Conservation (phyloP, 2,797 vertebrate genomes). For the Propithecus deckenii region DNA sequence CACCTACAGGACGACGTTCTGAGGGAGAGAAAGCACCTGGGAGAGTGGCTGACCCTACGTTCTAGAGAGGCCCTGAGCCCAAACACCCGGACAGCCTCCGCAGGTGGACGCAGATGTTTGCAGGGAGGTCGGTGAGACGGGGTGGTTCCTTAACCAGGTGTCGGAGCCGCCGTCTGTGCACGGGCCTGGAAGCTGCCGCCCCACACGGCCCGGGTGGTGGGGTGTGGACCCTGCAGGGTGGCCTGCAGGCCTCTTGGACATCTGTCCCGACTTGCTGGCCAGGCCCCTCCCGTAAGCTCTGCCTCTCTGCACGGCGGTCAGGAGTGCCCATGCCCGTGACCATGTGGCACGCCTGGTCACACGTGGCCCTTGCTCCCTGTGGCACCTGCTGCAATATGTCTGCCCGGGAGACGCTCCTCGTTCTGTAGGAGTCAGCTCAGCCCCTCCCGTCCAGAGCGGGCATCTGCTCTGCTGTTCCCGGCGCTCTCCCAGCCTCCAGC, state of each 20-base stretch:
- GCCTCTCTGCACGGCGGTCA: no score
- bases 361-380: fast-evolving
- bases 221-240: fast-evolving
- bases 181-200: not conserved
- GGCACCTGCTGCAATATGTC: not conserved
- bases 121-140: no score
- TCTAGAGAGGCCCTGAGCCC: not conserved
- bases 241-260: no score
- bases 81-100: no score
- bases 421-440: no score
- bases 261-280: not conserved
- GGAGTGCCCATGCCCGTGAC: fast-evolving
- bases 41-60: fast-evolving
- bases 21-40: fast-evolving
- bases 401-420: fast-evolving
- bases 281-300: not conserved
- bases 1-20: not conserved
- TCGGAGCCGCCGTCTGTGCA: not conserved
- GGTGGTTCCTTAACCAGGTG: not conserved
- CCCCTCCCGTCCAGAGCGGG: not conserved
- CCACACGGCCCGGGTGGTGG: fast-evolving
- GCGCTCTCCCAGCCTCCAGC: not conserved
- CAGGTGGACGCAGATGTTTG: fast-evolving
- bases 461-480: not conserved
- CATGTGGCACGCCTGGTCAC: not conserved